Percentiles rank a stretch among this genome's conserved stretches.
Evolutionary conservation across 2,113 vertebrate genomes (phyloP).

Genomic region (Choloepus hoffmanni): DNA sequence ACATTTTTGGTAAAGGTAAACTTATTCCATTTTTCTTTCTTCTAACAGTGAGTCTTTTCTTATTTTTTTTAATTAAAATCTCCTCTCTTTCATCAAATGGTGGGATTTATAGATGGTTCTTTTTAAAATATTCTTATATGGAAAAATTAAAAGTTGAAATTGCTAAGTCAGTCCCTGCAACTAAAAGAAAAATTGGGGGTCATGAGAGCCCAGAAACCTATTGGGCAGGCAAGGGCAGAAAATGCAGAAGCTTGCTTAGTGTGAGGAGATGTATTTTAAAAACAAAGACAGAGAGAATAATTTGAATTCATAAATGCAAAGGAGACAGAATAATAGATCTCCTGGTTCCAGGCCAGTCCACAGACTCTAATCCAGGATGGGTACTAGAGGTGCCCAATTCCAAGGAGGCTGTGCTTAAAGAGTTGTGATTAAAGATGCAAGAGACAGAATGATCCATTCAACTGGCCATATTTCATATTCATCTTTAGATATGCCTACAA

Average conservation of each 20-base stretch:
- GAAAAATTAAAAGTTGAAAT: neutral
- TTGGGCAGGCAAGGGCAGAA: neutral
- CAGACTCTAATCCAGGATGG: neutral
- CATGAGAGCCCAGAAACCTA: neutral
- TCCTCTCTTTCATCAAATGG: slow-evolving; percentile 21
- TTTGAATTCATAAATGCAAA: neutral
- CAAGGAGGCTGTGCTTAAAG: neutral
- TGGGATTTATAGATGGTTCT: neutral
- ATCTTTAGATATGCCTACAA: neutral
- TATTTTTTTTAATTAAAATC: slow-evolving; percentile 19
- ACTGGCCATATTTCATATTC: neutral
- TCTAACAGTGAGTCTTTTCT: neutral
- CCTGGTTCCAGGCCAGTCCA: neutral
- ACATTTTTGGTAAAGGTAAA: neutral
- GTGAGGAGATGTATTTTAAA: neutral
- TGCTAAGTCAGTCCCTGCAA: neutral
- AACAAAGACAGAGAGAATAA: neutral
- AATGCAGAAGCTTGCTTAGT: neutral
- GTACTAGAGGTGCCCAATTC: neutral
- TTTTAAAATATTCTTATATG: neutral
- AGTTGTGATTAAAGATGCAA: neutral
- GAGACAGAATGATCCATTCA: neutral
- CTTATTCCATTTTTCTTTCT: neutral
- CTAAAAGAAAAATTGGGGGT: neutral
- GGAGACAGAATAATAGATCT: neutral